Base-by-base conservation (phyloP, 2,797 vertebrate genomes). In the Anguilla pacifica region DNA sequence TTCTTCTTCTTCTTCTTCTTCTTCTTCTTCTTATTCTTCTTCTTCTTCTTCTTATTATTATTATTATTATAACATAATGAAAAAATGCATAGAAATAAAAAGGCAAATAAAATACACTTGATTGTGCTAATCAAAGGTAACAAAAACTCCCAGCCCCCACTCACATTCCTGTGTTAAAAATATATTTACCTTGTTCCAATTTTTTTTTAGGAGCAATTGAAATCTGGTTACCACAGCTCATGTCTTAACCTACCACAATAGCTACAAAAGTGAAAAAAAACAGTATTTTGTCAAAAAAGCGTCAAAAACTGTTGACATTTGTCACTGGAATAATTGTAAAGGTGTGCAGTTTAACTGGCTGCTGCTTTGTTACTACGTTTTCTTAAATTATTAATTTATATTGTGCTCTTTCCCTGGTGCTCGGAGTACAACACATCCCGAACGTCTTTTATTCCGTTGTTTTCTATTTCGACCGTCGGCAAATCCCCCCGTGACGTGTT, bases 401-500 rank as follows among this genome's bases (percentile, higher is more conserved):
- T 81, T 82, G 79, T n/a, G 28, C 25, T 82, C 6, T 82, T 82
- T 82, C 15, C 79, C 43, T 3, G 2, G 6, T 9, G 79, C 3
- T 82, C 25, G n/a, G 64, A 28, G 25, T 67, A 70, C 64, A 77
- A 59, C 82, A 55, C 19, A 83, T 49, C n/a, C n/a, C 9, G 53
- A 61, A 51, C 49, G 28, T 55, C 5, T 53, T 59, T 70, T 55
- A 6, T 28, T 85, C n/a, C 51, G 39, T 84, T 57, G 88, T 91
- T 93, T 90, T 74, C 51, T 89, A 81, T 67, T 46, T 22, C 89
- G 90, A 87, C 85, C 89, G 90, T 93, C 92, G 93, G 91, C 92
- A 92, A 92, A 91, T 89, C 91, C 88, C 83, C 89, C 92, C 92
- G 91, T 86, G 88, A 89, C 74, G 55, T 90, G 87, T 92, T 81